phyloP scores from a whole-genome alignment of 2,888 invertebrate genomes.

The Acronicta aceris region DNA sequence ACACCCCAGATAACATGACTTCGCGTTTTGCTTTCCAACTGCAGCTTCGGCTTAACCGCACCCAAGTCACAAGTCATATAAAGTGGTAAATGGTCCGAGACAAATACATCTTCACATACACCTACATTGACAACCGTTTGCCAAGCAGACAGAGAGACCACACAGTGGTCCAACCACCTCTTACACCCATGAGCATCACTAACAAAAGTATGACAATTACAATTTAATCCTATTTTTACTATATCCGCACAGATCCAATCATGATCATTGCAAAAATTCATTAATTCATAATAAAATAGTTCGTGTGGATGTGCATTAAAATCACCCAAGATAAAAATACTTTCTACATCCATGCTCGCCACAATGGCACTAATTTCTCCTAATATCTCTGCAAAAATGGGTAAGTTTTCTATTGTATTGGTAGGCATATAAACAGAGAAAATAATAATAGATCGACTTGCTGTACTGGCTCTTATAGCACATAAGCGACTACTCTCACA shows the following conservation, averaged over 20 bases:
- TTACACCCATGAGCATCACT: slow-evolving; percentile 8
- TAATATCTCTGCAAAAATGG: not conserved
- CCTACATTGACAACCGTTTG: slow-evolving; percentile 3
- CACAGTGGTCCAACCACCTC: slow-evolving; percentile 15
- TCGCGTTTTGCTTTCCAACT: no score
- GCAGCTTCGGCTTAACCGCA: no score
- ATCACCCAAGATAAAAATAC: not conserved
- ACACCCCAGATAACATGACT: no score
- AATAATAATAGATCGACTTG: not conserved
- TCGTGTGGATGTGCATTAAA: not conserved
- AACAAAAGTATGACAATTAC: slow-evolving; percentile 7
- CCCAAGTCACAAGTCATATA: no score
- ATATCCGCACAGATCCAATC: slow-evolving; percentile 7
- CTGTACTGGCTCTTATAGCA: not conserved
- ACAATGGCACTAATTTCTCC: not conserved
- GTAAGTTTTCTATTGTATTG: not conserved
- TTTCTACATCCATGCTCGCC: not conserved
- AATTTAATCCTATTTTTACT: not conserved
- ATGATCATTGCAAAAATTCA: no score
- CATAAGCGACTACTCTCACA: slow-evolving; percentile 6
- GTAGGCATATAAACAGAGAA: not conserved
- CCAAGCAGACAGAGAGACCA: slow-evolving; percentile 6
- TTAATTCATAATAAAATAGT: no score
- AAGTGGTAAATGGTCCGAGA: no score
- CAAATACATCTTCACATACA: no score